Percentiles rank a stretch among this genome's conserved stretches.
phyloP scores from a whole-genome alignment of 2,797 vertebrate species.

The Rhyacichthys aspro region DNA sequence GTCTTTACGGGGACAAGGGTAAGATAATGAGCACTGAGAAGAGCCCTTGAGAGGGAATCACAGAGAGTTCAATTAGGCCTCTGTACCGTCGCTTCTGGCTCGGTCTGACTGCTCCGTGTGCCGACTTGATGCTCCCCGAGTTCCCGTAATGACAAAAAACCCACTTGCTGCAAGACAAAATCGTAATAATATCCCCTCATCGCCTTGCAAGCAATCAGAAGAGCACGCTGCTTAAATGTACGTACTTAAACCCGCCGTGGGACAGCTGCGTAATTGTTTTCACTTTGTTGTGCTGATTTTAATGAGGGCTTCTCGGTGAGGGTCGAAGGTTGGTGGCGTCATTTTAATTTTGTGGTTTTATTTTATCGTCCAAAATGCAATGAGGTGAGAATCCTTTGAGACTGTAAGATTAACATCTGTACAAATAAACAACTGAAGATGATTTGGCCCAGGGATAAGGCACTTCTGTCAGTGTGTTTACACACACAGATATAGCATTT shows the following conservation, averaged over 20 bases:
- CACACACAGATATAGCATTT: neutral
- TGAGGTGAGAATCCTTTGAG: conserved; percentile 3
- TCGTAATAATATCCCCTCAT: conserved; percentile 48
- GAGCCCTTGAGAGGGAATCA: conserved; percentile 70
- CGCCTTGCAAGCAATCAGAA: conserved; percentile 35
- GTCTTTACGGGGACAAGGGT: conserved; percentile 71
- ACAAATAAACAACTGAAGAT: conserved; percentile 20
- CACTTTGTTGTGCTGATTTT: conserved; percentile 48
- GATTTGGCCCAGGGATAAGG: conserved; percentile 12
- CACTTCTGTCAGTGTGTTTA: no score
- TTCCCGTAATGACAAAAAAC: conserved; percentile 42
- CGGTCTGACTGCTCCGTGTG: conserved; percentile 25
- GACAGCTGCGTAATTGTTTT: conserved; percentile 56
- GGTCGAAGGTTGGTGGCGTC: conserved; percentile 29
- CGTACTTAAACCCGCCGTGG: conserved; percentile 37
- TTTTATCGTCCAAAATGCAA: conserved; percentile 12
- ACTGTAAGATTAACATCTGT: conserved; percentile 31
- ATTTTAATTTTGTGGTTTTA: conserved; percentile 39
- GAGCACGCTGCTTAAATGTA: conserved; percentile 43
- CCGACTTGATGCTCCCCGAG: conserved; percentile 42
- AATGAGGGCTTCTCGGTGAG: conserved; percentile 27
- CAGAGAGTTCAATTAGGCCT: conserved; percentile 71
- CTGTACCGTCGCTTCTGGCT: conserved; percentile 57
- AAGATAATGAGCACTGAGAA: conserved; percentile 73
- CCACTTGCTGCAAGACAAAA: conserved; percentile 35